Evolutionary conservation across 2,113 vertebrate genomes (phyloP).

Genomic region (Malurus cyaneus): DNA sequence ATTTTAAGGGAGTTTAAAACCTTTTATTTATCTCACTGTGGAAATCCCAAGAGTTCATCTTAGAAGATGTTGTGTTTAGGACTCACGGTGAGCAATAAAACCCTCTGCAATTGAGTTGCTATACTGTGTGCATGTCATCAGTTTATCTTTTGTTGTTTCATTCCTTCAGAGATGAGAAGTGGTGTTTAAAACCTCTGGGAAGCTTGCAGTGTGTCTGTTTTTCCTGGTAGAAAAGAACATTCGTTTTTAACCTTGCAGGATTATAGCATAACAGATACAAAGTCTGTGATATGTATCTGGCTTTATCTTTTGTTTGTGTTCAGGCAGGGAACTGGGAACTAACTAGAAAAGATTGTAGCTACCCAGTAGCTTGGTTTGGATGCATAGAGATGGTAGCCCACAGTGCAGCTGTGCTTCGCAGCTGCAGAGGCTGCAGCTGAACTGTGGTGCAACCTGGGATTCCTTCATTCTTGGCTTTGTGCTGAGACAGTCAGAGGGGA

Average conservation of each 20-base stretch:
- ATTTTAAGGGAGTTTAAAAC: neutral
- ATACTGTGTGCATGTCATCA: neutral
- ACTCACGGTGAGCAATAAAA: neutral
- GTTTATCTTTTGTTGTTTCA: neutral
- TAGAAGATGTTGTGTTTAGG: neutral
- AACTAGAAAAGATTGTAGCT: neutral
- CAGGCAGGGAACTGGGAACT: neutral
- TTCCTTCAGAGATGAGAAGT: neutral
- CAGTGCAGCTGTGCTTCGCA: neutral
- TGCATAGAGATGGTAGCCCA: neutral
- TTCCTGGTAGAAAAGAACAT: neutral
- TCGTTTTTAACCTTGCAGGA: neutral
- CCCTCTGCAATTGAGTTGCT: neutral
- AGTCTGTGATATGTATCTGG: neutral
- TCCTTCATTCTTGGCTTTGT: neutral
- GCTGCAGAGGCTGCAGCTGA: neutral
- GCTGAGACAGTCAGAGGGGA: neutral
- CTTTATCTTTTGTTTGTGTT: neutral
- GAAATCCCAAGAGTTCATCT: neutral
- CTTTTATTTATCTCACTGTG: neutral
- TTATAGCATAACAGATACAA: neutral
- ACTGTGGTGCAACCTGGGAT: neutral
- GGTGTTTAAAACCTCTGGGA: neutral
- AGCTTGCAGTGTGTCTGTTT: neutral
- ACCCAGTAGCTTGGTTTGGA: neutral